phyloP scores from a whole-genome alignment of 2,113 vertebrate species.

The rat (Rattus norvegicus) region DNA sequence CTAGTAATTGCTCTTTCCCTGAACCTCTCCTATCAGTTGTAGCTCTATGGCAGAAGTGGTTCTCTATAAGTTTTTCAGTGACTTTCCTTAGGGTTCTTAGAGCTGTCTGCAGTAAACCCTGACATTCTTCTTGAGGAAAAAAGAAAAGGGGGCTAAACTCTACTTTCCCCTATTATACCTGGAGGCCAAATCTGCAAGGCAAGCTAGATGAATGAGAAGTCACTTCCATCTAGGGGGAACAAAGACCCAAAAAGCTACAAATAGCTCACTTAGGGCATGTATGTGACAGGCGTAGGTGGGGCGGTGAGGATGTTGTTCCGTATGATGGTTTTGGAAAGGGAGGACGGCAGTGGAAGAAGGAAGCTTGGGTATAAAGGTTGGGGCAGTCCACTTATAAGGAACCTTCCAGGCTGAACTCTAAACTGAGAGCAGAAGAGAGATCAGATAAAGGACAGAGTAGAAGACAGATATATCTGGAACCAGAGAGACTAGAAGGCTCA shows the following conservation, averaged over 20 bases:
- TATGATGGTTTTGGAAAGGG: neutral
- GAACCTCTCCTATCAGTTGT: neutral
- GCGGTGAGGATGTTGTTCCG: neutral
- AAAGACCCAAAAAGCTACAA: conserved; percentile 9
- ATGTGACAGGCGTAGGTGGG: neutral
- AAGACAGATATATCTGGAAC: neutral
- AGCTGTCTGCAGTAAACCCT: conserved; percentile 11
- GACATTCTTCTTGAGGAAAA: neutral
- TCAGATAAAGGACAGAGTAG: neutral
- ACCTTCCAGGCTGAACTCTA: neutral
- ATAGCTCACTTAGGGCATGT: neutral
- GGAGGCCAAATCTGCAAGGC: conserved; percentile 29
- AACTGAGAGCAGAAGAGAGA: conserved; percentile 17
- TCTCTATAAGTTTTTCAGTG: conserved; percentile 52
- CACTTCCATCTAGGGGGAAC: neutral
- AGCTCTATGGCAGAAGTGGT: neutral
- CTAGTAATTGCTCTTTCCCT: neutral
- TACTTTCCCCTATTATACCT: conserved; percentile 21
- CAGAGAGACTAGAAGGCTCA: conserved; percentile 31
- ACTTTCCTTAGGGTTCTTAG: conserved; percentile 26
- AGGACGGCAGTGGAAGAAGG: neutral
- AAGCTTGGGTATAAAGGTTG: neutral
- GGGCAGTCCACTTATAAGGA: neutral
- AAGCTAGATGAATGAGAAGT: neutral
- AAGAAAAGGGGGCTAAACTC: neutral